Percentiles rank a stretch among this genome's conserved stretches.
phyloP scores from a whole-genome alignment of 2,888 invertebrate species.

The Scaptomyza cyrtandrae region DNA sequence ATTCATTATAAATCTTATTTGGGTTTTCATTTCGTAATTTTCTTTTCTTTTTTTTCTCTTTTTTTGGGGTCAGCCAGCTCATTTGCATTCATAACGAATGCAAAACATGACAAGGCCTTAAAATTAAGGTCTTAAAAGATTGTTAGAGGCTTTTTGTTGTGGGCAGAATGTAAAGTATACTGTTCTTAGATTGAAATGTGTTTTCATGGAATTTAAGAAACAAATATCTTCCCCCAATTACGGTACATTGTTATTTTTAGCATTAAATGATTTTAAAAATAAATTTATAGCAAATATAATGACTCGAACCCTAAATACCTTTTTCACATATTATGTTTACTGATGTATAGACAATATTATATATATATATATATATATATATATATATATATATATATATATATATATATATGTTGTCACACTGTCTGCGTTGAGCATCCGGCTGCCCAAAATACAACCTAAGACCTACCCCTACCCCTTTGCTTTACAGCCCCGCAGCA shows the following conservation, averaged over 20 bases:
- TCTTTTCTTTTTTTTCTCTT: slow-evolving; percentile 14
- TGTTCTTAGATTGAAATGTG: background rate
- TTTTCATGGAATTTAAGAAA: background rate
- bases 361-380: too few relatives aligned
- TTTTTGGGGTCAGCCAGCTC: slow-evolving; percentile 37
- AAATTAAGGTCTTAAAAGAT: slow-evolving; percentile 32
- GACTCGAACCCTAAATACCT: background rate
- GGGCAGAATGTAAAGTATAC: background rate
- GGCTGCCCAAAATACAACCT: slow-evolving; percentile 13
- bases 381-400: too few relatives aligned
- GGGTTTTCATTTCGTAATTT: background rate
- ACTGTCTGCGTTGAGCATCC: slow-evolving; percentile 41
- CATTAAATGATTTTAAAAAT: background rate
- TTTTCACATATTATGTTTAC: background rate
- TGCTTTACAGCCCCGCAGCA: background rate
- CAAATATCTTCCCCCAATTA: background rate
- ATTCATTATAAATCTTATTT: slow-evolving; percentile 62
- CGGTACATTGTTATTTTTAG: background rate
- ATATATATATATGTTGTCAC: too few relatives aligned
- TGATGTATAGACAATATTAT: slow-evolving; percentile 32
- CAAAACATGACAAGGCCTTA: slow-evolving; percentile 18
- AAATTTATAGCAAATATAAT: background rate
- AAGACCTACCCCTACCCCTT: background rate
- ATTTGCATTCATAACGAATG: slow-evolving; percentile 70
- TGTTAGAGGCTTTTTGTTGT: background rate